Evolutionary conservation across 2,113 vertebrate species (phyloP).

Genomic region (Acanthisitta chloris): DNA sequence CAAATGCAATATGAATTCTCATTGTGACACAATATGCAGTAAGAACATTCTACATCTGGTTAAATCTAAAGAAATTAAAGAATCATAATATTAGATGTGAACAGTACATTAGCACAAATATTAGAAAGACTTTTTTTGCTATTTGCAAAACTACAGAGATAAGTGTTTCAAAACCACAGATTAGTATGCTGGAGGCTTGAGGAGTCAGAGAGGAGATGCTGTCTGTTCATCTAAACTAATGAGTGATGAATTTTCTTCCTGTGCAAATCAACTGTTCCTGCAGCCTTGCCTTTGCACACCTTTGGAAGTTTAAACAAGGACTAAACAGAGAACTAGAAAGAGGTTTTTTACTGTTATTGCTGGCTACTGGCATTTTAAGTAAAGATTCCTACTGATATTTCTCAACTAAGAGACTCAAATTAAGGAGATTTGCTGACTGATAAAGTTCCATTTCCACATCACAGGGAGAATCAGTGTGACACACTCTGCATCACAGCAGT

Average conservation of each 20-base stretch:
- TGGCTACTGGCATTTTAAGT: neutral
- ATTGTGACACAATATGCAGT: neutral
- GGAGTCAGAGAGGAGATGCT: neutral
- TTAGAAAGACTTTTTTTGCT: neutral
- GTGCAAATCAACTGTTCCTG: neutral
- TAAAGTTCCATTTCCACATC: slow-evolving; percentile 69
- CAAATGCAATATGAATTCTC: neutral
- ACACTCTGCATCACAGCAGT: slow-evolving; percentile 66
- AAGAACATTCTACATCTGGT: neutral
- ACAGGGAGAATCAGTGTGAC: slow-evolving; percentile 64
- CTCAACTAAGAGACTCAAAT: slow-evolving; percentile 43
- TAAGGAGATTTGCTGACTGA: slow-evolving; percentile 68
- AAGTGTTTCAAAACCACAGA: neutral
- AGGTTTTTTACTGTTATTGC: neutral
- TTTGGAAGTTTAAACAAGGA: slow-evolving; percentile 34
- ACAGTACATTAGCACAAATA: neutral
- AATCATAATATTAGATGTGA: neutral
- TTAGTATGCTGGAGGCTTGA: neutral
- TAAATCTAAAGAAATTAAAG: neutral
- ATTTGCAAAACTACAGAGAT: neutral
- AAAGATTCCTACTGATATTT: neutral
- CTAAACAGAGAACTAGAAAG: neutral
- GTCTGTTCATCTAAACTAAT: neutral
- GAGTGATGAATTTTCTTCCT: neutral
- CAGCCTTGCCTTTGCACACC: neutral